A percentile compares a stretch with the other conserved stretches of the same genome.
Conservation (phyloP, 2,797 vertebrate species). For the Malacoraja senta region DNA sequence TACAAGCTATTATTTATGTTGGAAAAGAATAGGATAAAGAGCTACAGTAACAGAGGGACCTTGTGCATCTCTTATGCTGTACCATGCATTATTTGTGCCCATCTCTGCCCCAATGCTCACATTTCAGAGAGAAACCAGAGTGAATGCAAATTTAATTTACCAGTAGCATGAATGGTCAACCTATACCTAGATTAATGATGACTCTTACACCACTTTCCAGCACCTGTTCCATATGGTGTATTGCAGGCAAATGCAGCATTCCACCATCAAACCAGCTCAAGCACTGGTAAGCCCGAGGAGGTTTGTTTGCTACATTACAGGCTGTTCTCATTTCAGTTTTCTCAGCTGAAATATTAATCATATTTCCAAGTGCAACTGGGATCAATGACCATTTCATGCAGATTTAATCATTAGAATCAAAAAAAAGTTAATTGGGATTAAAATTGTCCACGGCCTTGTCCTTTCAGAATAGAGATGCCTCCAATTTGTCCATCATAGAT, state of each 20-base stretch:
- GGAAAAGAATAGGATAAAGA: not conserved
- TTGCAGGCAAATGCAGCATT: not conserved
- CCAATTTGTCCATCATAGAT: conserved; percentile 85
- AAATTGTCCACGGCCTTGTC: not conserved
- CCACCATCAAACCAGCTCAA: not conserved
- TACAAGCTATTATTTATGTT: too few relatives aligned
- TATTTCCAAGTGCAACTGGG: not conserved
- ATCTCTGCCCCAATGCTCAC: not conserved
- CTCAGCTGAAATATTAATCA: not conserved
- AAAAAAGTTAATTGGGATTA: not conserved
- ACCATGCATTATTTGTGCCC: not conserved
- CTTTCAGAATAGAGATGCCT: conserved; percentile 58
- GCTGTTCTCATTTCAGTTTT: not conserved
- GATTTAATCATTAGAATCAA: too few relatives aligned
- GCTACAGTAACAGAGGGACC: not conserved
- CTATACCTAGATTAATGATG: not conserved
- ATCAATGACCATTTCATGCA: not conserved
- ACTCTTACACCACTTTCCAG: not conserved
- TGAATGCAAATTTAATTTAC: not conserved
- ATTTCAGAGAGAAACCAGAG: not conserved
- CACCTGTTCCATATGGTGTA: not conserved
- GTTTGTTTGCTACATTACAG: not conserved
- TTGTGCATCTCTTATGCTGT: too few relatives aligned
- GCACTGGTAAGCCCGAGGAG: not conserved
- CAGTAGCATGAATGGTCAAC: not conserved